phyloP scores from a whole-genome alignment of 1,140 invertebrate species.

The Idris sp. region DNA sequence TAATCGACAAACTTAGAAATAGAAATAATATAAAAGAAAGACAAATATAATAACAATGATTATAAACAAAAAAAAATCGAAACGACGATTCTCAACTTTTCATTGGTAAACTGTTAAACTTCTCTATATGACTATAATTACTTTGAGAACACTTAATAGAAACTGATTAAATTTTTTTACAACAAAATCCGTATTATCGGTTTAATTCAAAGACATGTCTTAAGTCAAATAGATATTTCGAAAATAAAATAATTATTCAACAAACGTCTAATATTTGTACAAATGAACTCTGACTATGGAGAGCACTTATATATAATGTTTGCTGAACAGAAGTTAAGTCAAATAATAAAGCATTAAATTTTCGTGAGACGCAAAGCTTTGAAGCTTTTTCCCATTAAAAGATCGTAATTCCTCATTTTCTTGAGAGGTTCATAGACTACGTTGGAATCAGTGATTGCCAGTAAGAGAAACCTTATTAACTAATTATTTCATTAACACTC shows the following conservation, averaged over 20 bases:
- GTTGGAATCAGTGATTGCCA: constrained; percentile 33
- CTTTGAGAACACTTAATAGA: too few species aligned
- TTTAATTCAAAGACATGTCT: too few species aligned
- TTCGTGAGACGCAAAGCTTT: constrained; percentile 23
- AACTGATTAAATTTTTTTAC: too few species aligned
- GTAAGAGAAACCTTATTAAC: constrained; percentile 53
- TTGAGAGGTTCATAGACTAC: constrained; percentile 7
- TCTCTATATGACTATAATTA: too few species aligned
- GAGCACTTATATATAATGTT: constrained; percentile 3
- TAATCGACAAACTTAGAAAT: too few species aligned
- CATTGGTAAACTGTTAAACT: too few species aligned
- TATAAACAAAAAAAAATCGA: too few species aligned
- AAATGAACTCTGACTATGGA: constrained; percentile 4
- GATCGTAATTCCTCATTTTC: constrained; percentile 38
- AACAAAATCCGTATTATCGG: too few species aligned
- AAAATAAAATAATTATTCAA: background rate
- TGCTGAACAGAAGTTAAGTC: constrained; percentile 12
- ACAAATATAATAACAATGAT: background rate
- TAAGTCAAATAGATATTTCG: background rate
- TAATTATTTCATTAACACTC: constrained; percentile 43
- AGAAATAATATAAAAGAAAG: too few species aligned
- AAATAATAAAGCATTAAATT: constrained; percentile 23
- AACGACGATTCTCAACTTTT: too few species aligned
- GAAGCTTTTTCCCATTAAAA: constrained; percentile 32
- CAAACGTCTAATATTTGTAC: background rate